Base-by-base conservation (phyloP, 2,888 invertebrate species). In the Eudasyphora cyanicolor region DNA sequence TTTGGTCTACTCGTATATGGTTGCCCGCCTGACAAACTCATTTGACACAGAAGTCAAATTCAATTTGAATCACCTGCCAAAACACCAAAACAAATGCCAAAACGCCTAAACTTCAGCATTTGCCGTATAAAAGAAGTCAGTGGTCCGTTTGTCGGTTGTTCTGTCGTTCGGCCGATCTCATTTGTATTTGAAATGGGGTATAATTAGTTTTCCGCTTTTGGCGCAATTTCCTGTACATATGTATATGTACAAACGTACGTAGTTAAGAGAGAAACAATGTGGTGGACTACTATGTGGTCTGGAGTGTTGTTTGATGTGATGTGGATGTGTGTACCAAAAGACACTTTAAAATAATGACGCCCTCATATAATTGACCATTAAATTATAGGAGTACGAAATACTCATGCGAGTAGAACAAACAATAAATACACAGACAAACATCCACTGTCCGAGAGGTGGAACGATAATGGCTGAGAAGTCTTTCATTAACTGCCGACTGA, bases 321-420 rank as follows among this genome's bases (percentile, higher is more conserved):
- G n/a, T n/a, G n/a, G n/a, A 2, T 27, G 27, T 35, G 19, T 24
- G 67, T 42, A 21, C 14, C 21, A 64, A n/a, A 24, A 67, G 19
- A 67, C 14, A 42, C 24, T 67, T 67, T 67, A 29, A 17, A 42
- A n/a, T 54, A 75, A 54, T 73, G 76, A 83, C 84, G 84, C 84
- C 84, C 81, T 84, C 76, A 84, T 84, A 84, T 84, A 84, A 84
- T 84, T 82, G 84, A 73, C 81, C 84, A 84, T 84, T 74, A 82
- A 84, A 82, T 82, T 79, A 69, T 84, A 64, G 76, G 67, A 42
- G 42, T n/a, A 38, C 21, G 21, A 21, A 21, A 67, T n/a, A n/a
- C n/a, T n/a, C n/a, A n/a, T n/a, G n/a, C n/a, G n/a, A n/a, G n/a
- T n/a, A n/a, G n/a, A 12, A 67, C 21, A 12, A 12, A 6, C 62